phyloP scores from a whole-genome alignment of 1,140 invertebrate species.

The Ips nitidus region DNA sequence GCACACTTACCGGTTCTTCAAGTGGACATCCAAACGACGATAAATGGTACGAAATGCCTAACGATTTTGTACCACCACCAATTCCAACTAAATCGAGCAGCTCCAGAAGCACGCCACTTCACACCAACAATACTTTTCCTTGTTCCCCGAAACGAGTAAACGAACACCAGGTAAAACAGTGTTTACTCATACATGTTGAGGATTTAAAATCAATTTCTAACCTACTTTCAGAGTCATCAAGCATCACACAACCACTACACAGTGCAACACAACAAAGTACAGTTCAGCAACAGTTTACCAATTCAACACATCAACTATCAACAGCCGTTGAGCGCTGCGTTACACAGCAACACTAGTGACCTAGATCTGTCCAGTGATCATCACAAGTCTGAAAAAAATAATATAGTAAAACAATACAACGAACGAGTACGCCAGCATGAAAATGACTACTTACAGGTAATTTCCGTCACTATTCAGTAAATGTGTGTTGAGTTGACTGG shows the following conservation, averaged over 20 bases:
- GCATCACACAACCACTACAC: conserved; percentile 47
- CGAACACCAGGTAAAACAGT: conserved; percentile 32
- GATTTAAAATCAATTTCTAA: neutral
- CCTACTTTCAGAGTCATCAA: conserved; percentile 13
- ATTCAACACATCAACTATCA: conserved; percentile 51
- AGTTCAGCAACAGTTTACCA: conserved; percentile 53
- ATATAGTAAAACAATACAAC: conserved; percentile 56
- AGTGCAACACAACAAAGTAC: conserved; percentile 50
- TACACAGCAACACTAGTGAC: conserved; percentile 46
- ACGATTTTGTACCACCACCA: conserved; percentile 44
- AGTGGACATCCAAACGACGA: conserved; percentile 69
- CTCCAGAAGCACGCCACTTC: conserved; percentile 33
- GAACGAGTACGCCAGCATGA: conserved; percentile 39
- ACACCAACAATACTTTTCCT: conserved; percentile 47
- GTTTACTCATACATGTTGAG: neutral
- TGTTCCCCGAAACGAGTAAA: conserved; percentile 50
- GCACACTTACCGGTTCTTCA: conserved; percentile 64
- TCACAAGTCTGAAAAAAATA: conserved; percentile 54
- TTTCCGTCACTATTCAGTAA: neutral
- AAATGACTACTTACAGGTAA: conserved; percentile 31
- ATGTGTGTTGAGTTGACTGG: neutral
- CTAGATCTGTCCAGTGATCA: conserved; percentile 40
- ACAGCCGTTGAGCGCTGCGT: conserved; percentile 47
- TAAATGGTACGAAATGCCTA: conserved; percentile 59
- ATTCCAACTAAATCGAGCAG: conserved; percentile 38